Conservation (phyloP, 2,113 vertebrate species). For the Brienomyrus longianalis region DNA sequence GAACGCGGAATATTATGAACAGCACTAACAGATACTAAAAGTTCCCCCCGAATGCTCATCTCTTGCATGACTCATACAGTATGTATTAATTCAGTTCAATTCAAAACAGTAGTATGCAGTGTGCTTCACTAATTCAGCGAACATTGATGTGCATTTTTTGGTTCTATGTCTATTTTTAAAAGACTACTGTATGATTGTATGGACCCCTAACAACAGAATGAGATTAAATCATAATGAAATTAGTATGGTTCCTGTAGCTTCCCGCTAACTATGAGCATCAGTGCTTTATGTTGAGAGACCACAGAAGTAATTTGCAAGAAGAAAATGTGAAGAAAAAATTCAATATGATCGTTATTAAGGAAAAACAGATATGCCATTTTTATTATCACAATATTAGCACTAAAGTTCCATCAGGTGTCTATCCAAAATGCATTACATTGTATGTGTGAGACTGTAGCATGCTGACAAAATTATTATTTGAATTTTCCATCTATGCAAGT, state of each 20-base stretch:
- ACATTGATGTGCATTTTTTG: no score
- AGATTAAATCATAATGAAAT: no score
- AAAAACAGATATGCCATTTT: neutral
- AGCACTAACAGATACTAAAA: neutral
- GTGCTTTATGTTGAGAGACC: neutral
- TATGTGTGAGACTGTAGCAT: neutral
- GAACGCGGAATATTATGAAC: no score
- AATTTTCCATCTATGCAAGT: neutral
- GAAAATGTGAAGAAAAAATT: neutral
- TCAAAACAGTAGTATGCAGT: neutral
- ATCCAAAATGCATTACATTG: neutral
- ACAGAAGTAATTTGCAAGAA: neutral
- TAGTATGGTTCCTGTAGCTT: no score
- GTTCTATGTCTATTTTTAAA: no score
- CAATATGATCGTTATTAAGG: neutral
- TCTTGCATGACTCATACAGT: neutral
- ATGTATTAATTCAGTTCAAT: neutral
- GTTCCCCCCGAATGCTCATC: neutral
- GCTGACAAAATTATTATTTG: neutral
- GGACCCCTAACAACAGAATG: no score
- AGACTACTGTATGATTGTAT: no score
- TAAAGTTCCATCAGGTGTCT: neutral
- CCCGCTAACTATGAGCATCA: neutral
- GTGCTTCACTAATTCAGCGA: neutral
- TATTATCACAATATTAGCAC: neutral